These are phyloP conservation scores for Agrochola lota DNA, from an alignment of 2,888 invertebrate species.

Conservation along the genomic window DNA sequence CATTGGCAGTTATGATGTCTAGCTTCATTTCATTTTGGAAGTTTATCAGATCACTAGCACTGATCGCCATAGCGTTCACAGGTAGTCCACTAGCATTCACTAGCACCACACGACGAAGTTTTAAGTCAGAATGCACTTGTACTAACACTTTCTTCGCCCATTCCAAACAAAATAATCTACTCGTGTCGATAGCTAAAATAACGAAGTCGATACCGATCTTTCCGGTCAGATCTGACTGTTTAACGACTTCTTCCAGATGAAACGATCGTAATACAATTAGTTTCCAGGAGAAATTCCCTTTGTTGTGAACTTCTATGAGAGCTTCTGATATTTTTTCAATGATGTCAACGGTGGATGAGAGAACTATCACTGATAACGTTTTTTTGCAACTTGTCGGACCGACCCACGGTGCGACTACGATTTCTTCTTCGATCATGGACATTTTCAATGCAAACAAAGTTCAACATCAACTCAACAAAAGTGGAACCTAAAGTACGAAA, in stretches of 20 bases:
- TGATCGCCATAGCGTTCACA: constrained; percentile 83
- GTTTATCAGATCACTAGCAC: constrained; percentile 79
- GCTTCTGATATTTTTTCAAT: constrained; percentile 83
- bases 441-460: constrained; percentile 64
- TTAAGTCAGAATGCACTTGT: constrained; percentile 85
- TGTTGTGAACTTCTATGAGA: constrained; percentile 79
- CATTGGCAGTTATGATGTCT: constrained; percentile 84
- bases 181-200: constrained; percentile 83
- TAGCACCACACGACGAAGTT: constrained; percentile 81
- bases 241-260: constrained; percentile 79
- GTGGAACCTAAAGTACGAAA: neutral
- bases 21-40: constrained; percentile 80
- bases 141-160: constrained; percentile 82
- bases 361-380: constrained; percentile 79
- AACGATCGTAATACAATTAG: constrained; percentile 80
- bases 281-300: constrained; percentile 83
- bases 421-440: constrained; percentile 79
- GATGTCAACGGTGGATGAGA: constrained; percentile 83
- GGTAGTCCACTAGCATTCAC: constrained; percentile 85
- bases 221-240: constrained; percentile 79
- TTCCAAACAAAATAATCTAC: constrained; percentile 82
- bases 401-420: constrained; percentile 83
- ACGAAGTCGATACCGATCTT: constrained; percentile 85
- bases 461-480: neutral
- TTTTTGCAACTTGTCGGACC: constrained; percentile 83